Evolutionary conservation across 2,797 vertebrate species (phyloP), one percentile per base, ranked within the genome.

Genomic region (Gastrophryne carolinensis): DNA sequence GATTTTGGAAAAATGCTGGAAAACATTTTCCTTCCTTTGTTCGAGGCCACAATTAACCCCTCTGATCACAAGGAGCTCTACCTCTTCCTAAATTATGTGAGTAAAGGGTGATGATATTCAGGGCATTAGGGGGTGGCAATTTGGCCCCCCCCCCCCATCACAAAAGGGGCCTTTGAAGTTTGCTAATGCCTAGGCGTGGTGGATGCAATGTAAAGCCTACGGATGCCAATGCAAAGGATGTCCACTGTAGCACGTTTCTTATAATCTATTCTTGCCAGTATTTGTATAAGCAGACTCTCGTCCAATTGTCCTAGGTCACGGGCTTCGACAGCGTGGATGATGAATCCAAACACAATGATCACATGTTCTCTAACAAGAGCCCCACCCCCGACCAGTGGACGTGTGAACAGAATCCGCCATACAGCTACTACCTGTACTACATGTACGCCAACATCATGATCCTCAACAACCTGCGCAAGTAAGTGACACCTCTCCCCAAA

Each of bases 371-470:
- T 6, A 91, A 95, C 80, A 97, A 94, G 76, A 98, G 96, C 82
- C 96, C 97, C 13, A 95, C 88, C 81, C 97, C 97, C 3, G 95
- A 97, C 70, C 82, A 85, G 19, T 99, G 97, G 97, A 95, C 89
- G 52, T 84, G 84, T 0, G 92, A 95, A 8, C 93, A 95, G 71
- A 98, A 99, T 87, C 97, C 97, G 0, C 96, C 97, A 0, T 99
- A 99, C 78, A 98, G 92, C 72, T 99, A 98, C 86, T 99, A 99
- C 83, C 87, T 99, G 75, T 99, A 97, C 84, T 94, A 98, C 67
- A 98, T 98, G 97, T 99, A 98, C 0, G 92, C 93, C 84, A 99
- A 98, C 90, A 94, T 98, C 86, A 98, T 98, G 96, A 90, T 99
- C 84, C 94, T 98, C 66, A 99, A 98, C 90, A 97, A 97, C 85